These are phyloP conservation scores for Actenoides lindsayi DNA, from an alignment of 2,113 vertebrate genomes.

Conservation along the genomic window DNA sequence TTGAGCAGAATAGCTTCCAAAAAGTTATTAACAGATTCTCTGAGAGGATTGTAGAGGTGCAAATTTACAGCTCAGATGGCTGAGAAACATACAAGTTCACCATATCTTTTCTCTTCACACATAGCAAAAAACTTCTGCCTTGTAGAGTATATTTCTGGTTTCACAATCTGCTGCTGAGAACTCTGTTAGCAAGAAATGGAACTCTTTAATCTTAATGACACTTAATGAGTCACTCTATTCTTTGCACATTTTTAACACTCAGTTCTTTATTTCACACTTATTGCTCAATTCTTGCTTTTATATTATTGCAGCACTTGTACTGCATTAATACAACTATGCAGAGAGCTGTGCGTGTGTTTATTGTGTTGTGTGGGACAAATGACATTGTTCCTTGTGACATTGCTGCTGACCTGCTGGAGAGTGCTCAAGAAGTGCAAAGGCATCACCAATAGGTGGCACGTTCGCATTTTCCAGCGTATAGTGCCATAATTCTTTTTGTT, in stretches of 20 bases:
- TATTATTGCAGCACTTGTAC: neutral
- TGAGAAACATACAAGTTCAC: constrained; percentile 65
- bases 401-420: neutral
- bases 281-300: constrained; percentile 68
- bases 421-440: neutral
- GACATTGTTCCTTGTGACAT: neutral
- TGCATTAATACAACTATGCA: neutral
- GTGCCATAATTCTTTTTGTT: neutral
- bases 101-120: constrained; percentile 68
- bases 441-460: constrained; percentile 45
- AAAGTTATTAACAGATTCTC: constrained; percentile 69
- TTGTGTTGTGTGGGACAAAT: neutral
- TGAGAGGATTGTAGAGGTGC: constrained; percentile 47
- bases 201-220: constrained; percentile 67
- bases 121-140: constrained; percentile 65
- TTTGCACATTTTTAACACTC: constrained; percentile 63
- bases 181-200: constrained; percentile 64
- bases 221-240: constrained; percentile 64
- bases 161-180: constrained; percentile 71
- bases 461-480: constrained; percentile 23
- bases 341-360: neutral
- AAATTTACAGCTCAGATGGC: constrained; percentile 68
- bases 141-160: constrained; percentile 63
- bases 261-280: constrained; percentile 69
- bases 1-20: constrained; percentile 29